Evolutionary conservation across 2,113 vertebrate species (phyloP).

Genomic region (Prionailurus viverrinus): DNA sequence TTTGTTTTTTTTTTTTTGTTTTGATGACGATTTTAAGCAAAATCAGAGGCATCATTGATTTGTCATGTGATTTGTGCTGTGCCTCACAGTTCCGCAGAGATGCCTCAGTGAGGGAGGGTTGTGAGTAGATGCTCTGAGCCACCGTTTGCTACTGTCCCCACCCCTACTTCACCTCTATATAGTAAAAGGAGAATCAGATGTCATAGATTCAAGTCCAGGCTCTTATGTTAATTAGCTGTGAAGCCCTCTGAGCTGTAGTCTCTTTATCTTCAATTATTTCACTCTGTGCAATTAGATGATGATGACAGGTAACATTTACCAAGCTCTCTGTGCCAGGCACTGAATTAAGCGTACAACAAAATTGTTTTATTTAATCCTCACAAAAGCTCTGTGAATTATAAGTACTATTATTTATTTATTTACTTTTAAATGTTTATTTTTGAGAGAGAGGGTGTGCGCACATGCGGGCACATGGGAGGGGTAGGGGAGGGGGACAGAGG

Average conservation of each 20-base stretch:
- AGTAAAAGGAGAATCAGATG: not conserved
- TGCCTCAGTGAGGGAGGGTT: not conserved
- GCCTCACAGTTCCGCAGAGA: not conserved
- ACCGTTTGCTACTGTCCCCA: not conserved
- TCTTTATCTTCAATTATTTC: constrained; percentile 51
- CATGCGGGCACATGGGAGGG: too few species aligned
- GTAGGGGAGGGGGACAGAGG: too few species aligned
- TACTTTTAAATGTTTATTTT: too few species aligned
- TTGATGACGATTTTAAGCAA: not conserved
- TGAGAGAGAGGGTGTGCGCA: too few species aligned
- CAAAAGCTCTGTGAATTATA: not conserved
- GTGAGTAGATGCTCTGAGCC: not conserved
- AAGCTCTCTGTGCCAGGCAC: not conserved
- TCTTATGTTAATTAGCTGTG: not conserved
- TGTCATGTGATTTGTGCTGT: not conserved
- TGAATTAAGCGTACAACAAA: not conserved
- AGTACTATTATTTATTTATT: not conserved
- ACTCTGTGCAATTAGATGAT: not conserved
- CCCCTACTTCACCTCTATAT: not conserved
- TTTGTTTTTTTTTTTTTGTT: not conserved
- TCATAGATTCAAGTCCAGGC: not conserved
- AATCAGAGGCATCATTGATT: constrained; percentile 11
- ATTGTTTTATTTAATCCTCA: constrained; percentile 36
- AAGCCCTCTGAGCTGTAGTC: not conserved
- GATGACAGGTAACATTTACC: not conserved